phyloP scores from a whole-genome alignment of 2,888 invertebrate genomes.

The Allolobophora icterica region DNA sequence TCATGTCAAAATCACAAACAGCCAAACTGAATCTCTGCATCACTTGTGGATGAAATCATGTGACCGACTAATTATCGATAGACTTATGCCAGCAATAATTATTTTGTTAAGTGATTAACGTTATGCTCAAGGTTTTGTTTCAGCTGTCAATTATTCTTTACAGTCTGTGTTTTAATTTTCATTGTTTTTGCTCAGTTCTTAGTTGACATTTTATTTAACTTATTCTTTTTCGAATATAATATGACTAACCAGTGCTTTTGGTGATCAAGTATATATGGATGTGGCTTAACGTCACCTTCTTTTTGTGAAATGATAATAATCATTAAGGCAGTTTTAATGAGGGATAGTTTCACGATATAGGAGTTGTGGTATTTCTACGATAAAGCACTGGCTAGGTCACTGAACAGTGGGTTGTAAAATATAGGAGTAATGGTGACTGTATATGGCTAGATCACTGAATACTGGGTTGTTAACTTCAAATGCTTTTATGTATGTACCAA shows the following conservation, averaged over 20 bases:
- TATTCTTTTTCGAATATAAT: background rate
- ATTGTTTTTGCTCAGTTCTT: background rate
- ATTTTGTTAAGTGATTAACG: background rate
- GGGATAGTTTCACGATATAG: too few species aligned
- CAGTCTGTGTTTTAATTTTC: background rate
- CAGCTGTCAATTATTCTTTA: background rate
- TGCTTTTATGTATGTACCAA: background rate
- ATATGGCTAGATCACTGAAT: background rate
- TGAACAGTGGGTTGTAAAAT: background rate
- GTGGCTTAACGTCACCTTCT: too few species aligned
- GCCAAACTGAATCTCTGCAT: background rate
- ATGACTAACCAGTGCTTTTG: too few species aligned
- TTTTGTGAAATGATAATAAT: background rate
- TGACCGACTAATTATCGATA: background rate
- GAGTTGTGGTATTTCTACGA: too few species aligned
- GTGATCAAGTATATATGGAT: too few species aligned
- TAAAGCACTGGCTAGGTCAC: too few species aligned
- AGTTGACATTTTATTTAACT: background rate
- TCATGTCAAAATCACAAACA: background rate
- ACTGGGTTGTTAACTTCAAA: background rate
- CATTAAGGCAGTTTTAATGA: background rate
- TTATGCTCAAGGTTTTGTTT: slow-evolving; percentile 1
- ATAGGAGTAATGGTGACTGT: background rate
- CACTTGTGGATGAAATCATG: slow-evolving; percentile 22
- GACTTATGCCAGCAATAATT: slow-evolving; percentile 8